Evolutionary conservation across 2,113 vertebrate species (phyloP).

Genomic region (Lontra canadensis): DNA sequence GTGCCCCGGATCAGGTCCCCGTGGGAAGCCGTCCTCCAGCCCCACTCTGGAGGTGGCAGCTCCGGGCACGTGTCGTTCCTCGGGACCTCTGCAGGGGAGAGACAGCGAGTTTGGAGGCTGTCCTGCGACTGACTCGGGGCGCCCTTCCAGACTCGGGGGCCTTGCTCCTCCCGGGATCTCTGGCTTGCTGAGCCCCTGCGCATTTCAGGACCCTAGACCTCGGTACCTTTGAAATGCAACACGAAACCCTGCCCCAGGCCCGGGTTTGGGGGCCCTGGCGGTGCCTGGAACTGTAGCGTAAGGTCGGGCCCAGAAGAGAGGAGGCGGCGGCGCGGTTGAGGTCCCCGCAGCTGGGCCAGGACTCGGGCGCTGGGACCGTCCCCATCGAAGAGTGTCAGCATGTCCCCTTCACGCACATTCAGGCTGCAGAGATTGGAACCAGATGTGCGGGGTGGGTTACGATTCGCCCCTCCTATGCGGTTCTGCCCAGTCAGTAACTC

Average conservation of each 20-base stretch:
- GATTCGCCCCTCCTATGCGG: fast-evolving
- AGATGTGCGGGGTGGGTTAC: background rate
- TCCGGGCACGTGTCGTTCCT: constrained; percentile 94
- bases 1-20: constrained; percentile 92
- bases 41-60: constrained; percentile 90
- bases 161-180: background rate
- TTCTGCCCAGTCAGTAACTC: background rate
- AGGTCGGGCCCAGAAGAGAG: constrained; percentile 92
- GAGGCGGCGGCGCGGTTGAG: constrained; percentile 90
- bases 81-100: constrained; percentile 88
- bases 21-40: constrained; percentile 94
- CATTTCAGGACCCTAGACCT: background rate
- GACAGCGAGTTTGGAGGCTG: background rate
- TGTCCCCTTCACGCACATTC: constrained; percentile 92
- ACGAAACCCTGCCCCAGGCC: constrained; percentile 93
- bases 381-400: constrained; percentile 92
- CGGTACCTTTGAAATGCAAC: constrained; percentile 91
- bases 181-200: background rate
- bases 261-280: constrained; percentile 89
- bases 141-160: background rate
- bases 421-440: constrained; percentile 81
- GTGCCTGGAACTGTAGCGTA: constrained; percentile 94
- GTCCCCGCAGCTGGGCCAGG: constrained; percentile 92
- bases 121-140: background rate
- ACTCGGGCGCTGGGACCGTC: constrained; percentile 90